Base-by-base conservation (phyloP, 1,140 invertebrate species). In the Daktulosphaira vitifoliae region DNA sequence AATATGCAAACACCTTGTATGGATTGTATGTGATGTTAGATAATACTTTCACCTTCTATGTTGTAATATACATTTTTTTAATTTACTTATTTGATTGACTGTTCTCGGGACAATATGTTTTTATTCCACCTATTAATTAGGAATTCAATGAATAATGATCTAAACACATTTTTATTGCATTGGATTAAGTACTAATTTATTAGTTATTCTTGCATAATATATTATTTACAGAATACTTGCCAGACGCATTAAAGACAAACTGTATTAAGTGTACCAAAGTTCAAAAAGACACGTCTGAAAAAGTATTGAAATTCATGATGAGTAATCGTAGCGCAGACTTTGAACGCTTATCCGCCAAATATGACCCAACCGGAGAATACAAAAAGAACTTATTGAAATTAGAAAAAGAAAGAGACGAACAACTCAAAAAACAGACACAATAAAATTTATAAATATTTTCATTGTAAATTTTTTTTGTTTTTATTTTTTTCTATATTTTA, bases 231-330 rank as follows among this genome's bases (percentile, higher is more conserved):
- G 81, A 73, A n/a, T 50, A 78, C 2, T 71, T 86, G 1, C 77
- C 78, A 6, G 84, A 86, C 37, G 84, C 82, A 1, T 66, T 86
- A 7, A 74, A 79, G 66, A 83, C 80, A 1, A 80, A 78, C 3
- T 86, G 84, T 68, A 68, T 65, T 8, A 84, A 84, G 71, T 86
- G 84, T 66, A 81, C 78, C 22, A 77, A 81, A 2, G 76, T 74
- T 20, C 84, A 86, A 68, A 77, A 75, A 46, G 68, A 76, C 0
- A 78, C 78, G 13, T 72, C 78, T 0, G 73, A 78, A 13, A 81
- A 78, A 67, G 76, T 83, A 1, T 78, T 82, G 26, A 75, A 75
- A 15, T 78, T 72, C 6, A 68, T 83, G 37, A 77, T 81, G 33
- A 74, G 80, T n/a, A 78, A 84, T 5, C 80, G 82, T 56, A 74